phyloP scores from a whole-genome alignment of 2,888 invertebrate species.

The Eilema griseolum region DNA sequence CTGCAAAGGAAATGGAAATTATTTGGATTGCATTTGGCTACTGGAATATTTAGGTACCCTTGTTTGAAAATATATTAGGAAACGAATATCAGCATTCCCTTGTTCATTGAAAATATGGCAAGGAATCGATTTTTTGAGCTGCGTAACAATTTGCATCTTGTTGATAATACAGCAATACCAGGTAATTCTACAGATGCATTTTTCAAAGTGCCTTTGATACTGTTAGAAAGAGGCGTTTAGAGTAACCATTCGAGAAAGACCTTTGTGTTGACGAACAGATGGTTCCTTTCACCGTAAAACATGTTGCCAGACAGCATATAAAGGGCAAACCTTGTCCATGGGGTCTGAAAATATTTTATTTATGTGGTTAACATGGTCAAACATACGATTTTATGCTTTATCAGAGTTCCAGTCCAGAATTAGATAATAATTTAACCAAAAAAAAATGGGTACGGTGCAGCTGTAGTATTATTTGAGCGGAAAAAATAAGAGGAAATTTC shows the following conservation, averaged over 20 bases:
- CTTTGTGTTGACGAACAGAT: constrained; percentile 52
- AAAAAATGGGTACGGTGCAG: constrained; percentile 36
- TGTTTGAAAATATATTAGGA: neutral
- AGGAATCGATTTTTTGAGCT: neutral
- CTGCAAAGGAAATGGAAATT: constrained; percentile 44
- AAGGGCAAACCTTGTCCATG: constrained; percentile 51
- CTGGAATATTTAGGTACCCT: constrained; percentile 36
- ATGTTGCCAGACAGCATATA: constrained; percentile 42
- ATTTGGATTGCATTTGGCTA: constrained; percentile 46
- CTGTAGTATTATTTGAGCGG: too few species aligned
- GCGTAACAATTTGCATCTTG: constrained; percentile 5
- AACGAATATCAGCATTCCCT: neutral
- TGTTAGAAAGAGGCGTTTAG: constrained; percentile 46
- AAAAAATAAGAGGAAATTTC: too few species aligned
- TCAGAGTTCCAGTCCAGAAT: constrained; percentile 45
- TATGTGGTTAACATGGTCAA: constrained; percentile 49
- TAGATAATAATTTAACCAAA: constrained; percentile 30
- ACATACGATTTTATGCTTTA: constrained; percentile 51
- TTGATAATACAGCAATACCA: constrained; percentile 6
- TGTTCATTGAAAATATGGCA: neutral
- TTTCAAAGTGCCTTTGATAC: constrained; percentile 33
- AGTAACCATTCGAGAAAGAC: constrained; percentile 45
- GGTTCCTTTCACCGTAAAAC: constrained; percentile 49
- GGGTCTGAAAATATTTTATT: constrained; percentile 45
- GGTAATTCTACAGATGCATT: neutral